Conservation (phyloP, 2,113 vertebrate genomes). For the Paramormyrops kingsleyae region DNA sequence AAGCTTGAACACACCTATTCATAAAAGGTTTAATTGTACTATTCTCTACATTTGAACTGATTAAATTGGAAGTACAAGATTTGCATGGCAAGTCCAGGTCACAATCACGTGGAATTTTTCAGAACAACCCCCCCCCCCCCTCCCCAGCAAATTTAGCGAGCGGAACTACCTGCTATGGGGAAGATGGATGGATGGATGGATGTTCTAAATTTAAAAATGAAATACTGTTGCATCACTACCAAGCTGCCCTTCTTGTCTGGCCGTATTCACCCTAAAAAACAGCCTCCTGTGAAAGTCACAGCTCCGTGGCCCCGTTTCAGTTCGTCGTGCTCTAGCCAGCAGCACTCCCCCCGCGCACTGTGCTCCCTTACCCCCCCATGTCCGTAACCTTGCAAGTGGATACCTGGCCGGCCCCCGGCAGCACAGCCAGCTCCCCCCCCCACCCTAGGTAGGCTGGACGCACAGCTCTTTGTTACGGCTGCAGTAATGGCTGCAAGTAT, state of each 20-base stretch:
- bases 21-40: background rate
- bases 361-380: background rate
- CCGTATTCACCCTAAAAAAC: background rate
- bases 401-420: background rate
- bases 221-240: background rate
- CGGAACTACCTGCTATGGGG: background rate
- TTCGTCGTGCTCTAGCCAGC: background rate
- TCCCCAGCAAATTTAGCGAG: background rate
- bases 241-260: background rate
- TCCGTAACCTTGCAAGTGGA: background rate
- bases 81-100: background rate
- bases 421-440: background rate
- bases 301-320: background rate
- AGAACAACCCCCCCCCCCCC: too few species aligned
- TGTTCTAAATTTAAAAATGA: background rate
- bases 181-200: background rate
- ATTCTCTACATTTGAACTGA: background rate
- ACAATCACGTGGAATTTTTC: background rate
- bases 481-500: background rate
- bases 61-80: background rate
- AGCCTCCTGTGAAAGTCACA: background rate
- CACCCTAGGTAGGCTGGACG: background rate
- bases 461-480: background rate
- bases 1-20: background rate
- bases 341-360: too few species aligned